Evolutionary conservation across 2,888 invertebrate genomes (phyloP), one percentile per base, ranked within the genome.

Genomic region (Arenicola marina): DNA sequence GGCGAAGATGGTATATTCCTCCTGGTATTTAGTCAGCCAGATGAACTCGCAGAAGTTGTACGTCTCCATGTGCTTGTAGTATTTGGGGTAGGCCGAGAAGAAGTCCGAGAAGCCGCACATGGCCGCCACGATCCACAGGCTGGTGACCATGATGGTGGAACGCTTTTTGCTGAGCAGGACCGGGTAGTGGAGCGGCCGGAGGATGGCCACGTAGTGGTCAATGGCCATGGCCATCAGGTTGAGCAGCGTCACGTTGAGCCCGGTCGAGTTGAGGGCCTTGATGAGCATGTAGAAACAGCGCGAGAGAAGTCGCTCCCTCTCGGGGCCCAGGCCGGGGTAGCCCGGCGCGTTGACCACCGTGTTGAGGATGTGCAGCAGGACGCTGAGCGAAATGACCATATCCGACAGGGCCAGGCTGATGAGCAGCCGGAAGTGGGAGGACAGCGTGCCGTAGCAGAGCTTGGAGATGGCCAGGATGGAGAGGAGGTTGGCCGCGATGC

Each of bases 1-100:
- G 15, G 65, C 67, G 31, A 77, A 72, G 7, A 76, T 65, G 4
- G 76, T 61, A 60, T 73, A 78, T 51, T 78, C 78, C 1, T 73
- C 73, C 34, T 76, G 73, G 62, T 73, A 78, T 21, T 66, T 66
- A 1, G 70, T 70, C 45, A 68, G 68, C 33, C 71, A 66, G 24
- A 76, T 71, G 28, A 65, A 72, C 59, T 78, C 75, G 65, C 79
- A 79, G 67, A 72, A 77, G 61, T 76, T 62, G 53, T 53, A 62
- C 43, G 59, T 54, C 43, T 60, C 63, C 26, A 54, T 45, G 31
- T 58, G 64, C 21, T 66, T 53, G 7, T 38, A 26, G 51, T 66
- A 65, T 21, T 63, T 51, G 29, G 51, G 54, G 21, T 46, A 38
- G 2, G 48, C 51, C 2, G 56, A 32, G 48, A 66, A 55, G 58